phyloP scores from a whole-genome alignment of 2,113 vertebrate genomes.

The Catagonus wagneri region DNA sequence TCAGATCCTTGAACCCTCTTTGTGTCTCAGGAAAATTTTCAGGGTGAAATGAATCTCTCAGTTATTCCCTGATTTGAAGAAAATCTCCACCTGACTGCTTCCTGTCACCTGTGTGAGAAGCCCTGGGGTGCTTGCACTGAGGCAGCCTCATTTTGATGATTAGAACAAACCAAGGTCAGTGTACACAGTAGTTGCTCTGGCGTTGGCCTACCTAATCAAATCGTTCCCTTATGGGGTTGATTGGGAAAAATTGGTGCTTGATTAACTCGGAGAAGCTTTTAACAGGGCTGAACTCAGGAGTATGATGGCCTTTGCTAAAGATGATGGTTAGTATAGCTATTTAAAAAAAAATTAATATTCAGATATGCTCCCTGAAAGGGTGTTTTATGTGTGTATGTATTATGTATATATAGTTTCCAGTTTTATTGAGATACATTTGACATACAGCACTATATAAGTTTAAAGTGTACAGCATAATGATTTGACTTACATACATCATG shows the following conservation, averaged over 20 bases:
- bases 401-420: too few species aligned
- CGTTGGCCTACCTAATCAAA: background rate
- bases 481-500: too few species aligned
- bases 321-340: background rate
- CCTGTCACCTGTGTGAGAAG: background rate
- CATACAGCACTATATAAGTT: too few species aligned
- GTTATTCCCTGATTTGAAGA: background rate
- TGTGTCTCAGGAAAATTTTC: slow-evolving; percentile 3
- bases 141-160: background rate
- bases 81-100: background rate
- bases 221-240: slow-evolving; percentile 13
- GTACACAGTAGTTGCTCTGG: background rate
- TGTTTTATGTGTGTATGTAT: too few species aligned
- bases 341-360: too few species aligned
- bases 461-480: too few species aligned
- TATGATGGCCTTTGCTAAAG: slow-evolving; percentile 24
- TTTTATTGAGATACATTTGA: too few species aligned
- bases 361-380: too few species aligned
- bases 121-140: background rate
- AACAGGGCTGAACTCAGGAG: background rate
- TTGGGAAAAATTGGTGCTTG: slow-evolving; percentile 19
- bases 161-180: background rate
- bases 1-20: background rate
- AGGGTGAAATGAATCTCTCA: background rate
- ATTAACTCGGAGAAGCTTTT: slow-evolving; percentile 48